Conservation (phyloP, 2,888 invertebrate genomes). For the Cremastinae sp. region DNA sequence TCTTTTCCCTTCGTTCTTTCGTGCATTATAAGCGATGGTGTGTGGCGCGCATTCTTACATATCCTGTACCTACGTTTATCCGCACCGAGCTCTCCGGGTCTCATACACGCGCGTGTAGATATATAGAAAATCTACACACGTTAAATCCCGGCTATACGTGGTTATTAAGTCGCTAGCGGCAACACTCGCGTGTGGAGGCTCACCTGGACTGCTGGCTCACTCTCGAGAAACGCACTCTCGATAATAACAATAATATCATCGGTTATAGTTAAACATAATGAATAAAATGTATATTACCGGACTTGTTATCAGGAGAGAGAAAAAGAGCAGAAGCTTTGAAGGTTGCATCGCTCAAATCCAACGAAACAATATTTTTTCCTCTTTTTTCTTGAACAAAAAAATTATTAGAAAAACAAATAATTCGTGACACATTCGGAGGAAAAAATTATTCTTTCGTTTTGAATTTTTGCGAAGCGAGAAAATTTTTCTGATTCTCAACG, state of each 20-base stretch:
- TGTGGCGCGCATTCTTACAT: conserved; percentile 56
- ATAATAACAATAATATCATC: conserved; percentile 46
- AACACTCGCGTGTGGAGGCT: conserved; percentile 57
- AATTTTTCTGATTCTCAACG: too few relatives aligned
- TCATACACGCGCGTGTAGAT: conserved; percentile 8
- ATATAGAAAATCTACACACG: conserved; percentile 19
- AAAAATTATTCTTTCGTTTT: background rate
- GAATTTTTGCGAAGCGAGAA: too few relatives aligned
- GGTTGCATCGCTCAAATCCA: too few relatives aligned
- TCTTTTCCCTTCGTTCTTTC: conserved; percentile 28
- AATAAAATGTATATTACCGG: background rate
- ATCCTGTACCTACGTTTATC: conserved; percentile 3
- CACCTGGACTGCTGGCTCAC: conserved; percentile 52
- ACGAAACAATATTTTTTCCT: too few relatives aligned
- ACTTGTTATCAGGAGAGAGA: too few relatives aligned
- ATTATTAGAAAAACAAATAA: too few relatives aligned
- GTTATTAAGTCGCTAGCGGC: conserved; percentile 61
- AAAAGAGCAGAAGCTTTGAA: too few relatives aligned
- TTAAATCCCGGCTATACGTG: conserved; percentile 52
- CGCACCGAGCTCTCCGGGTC: background rate
- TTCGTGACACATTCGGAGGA: too few relatives aligned
- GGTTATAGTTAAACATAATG: conserved; percentile 31
- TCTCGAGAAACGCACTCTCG: conserved; percentile 34
- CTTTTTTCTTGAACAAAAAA: too few relatives aligned
- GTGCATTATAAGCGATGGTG: conserved; percentile 58